phyloP scores from a whole-genome alignment of 2,888 invertebrate species.

The Noctua janthina region DNA sequence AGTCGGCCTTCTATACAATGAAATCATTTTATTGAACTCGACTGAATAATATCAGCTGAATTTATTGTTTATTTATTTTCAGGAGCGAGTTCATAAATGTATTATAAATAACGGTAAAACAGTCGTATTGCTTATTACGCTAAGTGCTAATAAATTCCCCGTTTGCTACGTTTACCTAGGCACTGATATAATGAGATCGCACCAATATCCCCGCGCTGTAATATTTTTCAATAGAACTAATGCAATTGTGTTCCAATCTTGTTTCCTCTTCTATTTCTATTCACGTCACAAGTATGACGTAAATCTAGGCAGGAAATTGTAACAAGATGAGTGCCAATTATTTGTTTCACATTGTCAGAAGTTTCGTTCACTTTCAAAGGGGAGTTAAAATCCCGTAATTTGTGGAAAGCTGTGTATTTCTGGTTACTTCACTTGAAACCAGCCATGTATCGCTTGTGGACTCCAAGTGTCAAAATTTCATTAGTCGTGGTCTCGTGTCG shows the following conservation, averaged over 20 bases:
- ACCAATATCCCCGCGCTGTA: conserved; percentile 45
- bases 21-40: conserved; percentile 57
- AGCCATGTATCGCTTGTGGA: conserved; percentile 77
- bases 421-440: conserved; percentile 59
- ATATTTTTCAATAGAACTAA: conserved; percentile 66
- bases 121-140: conserved; percentile 66
- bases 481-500: conserved; percentile 73
- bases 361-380: not conserved
- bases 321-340: conserved; percentile 29
- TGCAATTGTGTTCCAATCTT: conserved; percentile 54
- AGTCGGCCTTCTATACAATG: conserved; percentile 41
- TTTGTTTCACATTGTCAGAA: conserved; percentile 25
- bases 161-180: conserved; percentile 63
- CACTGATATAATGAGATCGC: conserved; percentile 61
- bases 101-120: conserved; percentile 50
- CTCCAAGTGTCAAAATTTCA: conserved; percentile 83
- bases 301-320: conserved; percentile 5
- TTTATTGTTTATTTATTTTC: conserved; percentile 33
- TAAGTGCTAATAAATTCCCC: conserved; percentile 72
- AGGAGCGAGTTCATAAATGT: conserved; percentile 43
- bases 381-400: conserved; percentile 11
- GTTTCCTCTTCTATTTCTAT: conserved; percentile 25
- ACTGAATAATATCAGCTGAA: conserved; percentile 24
- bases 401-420: conserved; percentile 13
- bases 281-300: conserved; percentile 37